Base-by-base conservation (phyloP, 2,797 vertebrate genomes). In the Pseudocheirus occidentalis region DNA sequence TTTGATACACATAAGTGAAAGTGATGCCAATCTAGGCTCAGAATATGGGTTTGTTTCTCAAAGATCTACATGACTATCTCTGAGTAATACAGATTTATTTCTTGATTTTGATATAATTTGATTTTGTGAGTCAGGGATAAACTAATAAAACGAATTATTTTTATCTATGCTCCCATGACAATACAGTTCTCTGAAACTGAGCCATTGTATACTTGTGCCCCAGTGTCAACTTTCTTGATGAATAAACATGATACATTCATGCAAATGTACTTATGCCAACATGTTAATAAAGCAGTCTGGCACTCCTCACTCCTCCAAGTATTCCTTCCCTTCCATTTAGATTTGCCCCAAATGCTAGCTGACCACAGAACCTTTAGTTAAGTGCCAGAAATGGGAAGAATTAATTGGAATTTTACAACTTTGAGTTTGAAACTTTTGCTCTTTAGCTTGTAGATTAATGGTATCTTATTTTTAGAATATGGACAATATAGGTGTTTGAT, bases 391-490 rank as follows among this genome's bases (percentile, higher is more conserved):
- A 57, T 91, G 94, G 91, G 59, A 98, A 97, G 90, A 98, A 91
- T 93, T 96, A 97, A 59, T 97, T 55, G 93, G 94, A 97, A 57
- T 24, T 57, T 57, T 57, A 27, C 24, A 95, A 90, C 92, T 56
- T 6, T 24, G 16, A 59, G 92, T 56, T 98, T 96, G 96, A 97
- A 98, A 97, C 89, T 95, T 97, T 96, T 96, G 94, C 96, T 98
- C 90, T 95, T 96, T 96, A 97, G 98, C 97, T 97, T 98, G 31
- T 95, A 97, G 95, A 98, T 96, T 97, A 96, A 97, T 98, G 94
- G 93, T 97, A 96, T 97, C 95, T 98, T 99, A 98, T 98, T 98
- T 98, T 98, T 98, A 98, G 98, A 96, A 98, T 56, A 95, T 92
- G 89, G 96, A 98, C 97, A 87, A 95, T 95, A 95, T 55, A 95